Evolutionary conservation across 2,797 vertebrate species (phyloP).

Genomic region (Sebastes goodei): DNA sequence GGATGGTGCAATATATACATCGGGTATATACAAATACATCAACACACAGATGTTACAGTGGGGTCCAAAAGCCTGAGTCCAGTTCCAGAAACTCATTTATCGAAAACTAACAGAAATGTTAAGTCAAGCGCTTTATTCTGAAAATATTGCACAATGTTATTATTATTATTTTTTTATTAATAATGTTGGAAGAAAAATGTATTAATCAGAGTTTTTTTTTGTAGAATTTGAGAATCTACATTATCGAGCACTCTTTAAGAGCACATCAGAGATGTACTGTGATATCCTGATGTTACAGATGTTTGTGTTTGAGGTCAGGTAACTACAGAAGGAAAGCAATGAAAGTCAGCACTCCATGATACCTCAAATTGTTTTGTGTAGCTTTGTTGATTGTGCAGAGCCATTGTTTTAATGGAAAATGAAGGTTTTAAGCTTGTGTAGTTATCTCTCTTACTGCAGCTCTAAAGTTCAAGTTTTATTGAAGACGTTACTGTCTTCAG

Average conservation of each 20-base stretch:
- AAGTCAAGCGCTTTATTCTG: neutral
- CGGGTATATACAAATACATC: slow-evolving; percentile 78
- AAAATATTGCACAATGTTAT: neutral
- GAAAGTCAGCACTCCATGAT: neutral
- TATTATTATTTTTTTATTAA: neutral
- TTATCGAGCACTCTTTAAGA: neutral
- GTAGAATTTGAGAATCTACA: neutral
- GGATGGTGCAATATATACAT: slow-evolving; percentile 75
- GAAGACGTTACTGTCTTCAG: neutral
- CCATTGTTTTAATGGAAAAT: neutral
- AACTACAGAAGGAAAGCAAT: slow-evolving; percentile 1
- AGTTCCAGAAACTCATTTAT: neutral
- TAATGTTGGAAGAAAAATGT: neutral
- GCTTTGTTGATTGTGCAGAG: neutral
- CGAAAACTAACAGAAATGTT: neutral
- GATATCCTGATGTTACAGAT: neutral
- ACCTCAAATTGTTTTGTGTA: neutral
- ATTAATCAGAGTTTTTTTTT: neutral
- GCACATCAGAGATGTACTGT: neutral
- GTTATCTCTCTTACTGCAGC: neutral
- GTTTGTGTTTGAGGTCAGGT: neutral
- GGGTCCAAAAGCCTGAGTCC: slow-evolving; percentile 44
- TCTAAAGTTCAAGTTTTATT: neutral
- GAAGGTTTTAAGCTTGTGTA: neutral
- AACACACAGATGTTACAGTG: slow-evolving; percentile 66